Percentiles rank a stretch among this genome's conserved stretches.
phyloP scores from a whole-genome alignment of 2,113 vertebrate species.

The Romanogobio albipinnatus region DNA sequence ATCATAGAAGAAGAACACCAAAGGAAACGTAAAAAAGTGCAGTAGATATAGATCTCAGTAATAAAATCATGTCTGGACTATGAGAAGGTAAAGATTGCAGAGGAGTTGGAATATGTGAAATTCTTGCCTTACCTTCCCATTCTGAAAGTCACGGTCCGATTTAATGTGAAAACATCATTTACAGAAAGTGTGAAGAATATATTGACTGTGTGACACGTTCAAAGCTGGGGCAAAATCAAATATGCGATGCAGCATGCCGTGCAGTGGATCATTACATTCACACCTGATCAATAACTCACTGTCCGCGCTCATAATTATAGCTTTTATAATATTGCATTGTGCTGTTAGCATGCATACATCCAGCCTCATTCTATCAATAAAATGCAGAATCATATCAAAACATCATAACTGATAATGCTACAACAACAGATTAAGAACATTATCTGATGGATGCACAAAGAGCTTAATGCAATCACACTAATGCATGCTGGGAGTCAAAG shows the following conservation, averaged over 20 bases:
- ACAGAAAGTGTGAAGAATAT: constrained; percentile 78
- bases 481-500: constrained; percentile 12
- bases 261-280: constrained; percentile 28
- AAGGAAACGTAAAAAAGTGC: constrained; percentile 65
- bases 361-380: neutral
- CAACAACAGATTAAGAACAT: neutral
- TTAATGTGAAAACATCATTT: constrained; percentile 82
- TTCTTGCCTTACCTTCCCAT: constrained; percentile 83
- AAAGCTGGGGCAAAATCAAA: constrained; percentile 72
- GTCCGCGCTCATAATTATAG: neutral
- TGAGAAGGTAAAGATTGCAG: constrained; percentile 68
- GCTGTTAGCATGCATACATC: constrained; percentile 1
- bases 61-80: constrained; percentile 59
- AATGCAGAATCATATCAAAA: neutral
- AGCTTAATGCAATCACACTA: constrained; percentile 12
- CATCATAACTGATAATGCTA: neutral
- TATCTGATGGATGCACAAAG: neutral
- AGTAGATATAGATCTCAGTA: constrained; percentile 66
- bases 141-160: constrained; percentile 83
- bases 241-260: constrained; percentile 66
- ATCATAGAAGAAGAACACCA: constrained; percentile 37
- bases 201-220: constrained; percentile 76
- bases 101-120: constrained; percentile 74
- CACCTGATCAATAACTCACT: neutral
- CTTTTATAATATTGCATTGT: neutral